Evolutionary conservation across 2,888 invertebrate species (phyloP).

Genomic region (Ormia ochracea): DNA sequence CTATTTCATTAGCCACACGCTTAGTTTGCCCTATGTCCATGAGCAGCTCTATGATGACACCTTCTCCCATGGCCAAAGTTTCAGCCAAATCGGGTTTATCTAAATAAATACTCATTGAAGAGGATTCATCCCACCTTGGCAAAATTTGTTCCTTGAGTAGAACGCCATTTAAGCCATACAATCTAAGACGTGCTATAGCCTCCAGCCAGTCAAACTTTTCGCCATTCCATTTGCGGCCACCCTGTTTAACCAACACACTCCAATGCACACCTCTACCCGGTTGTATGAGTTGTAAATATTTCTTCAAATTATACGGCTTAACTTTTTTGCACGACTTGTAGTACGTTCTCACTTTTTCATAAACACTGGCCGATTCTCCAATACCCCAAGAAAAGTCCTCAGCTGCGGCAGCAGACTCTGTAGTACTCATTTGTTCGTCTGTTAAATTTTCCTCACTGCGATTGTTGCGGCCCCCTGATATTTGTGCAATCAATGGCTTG

Average conservation of each 20-base stretch:
- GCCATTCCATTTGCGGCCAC: constrained; percentile 68
- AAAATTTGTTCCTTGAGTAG: constrained; percentile 71
- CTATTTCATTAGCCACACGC: constrained; percentile 70
- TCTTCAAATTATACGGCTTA: constrained; percentile 71
- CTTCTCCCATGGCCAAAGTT: constrained; percentile 69
- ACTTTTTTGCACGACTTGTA: constrained; percentile 73
- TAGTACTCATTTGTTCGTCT: not conserved
- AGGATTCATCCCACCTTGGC: constrained; percentile 74
- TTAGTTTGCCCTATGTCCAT: constrained; percentile 71
- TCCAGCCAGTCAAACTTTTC: constrained; percentile 70
- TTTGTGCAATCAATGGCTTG: constrained; percentile 43
- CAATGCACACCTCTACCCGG: constrained; percentile 65
- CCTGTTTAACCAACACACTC: constrained; percentile 65
- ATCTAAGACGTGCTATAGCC: constrained; percentile 69
- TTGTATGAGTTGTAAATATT: constrained; percentile 70
- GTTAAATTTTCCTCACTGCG: constrained; percentile 47
- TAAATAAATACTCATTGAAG: constrained; percentile 70
- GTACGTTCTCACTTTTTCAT: constrained; percentile 69
- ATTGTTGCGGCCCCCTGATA: not conserved
- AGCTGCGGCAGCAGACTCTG: constrained; percentile 22
- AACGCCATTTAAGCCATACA: constrained; percentile 71
- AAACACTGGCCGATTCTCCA: constrained; percentile 44
- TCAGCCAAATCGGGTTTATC: constrained; percentile 71
- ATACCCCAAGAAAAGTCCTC: constrained; percentile 37
- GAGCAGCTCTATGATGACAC: constrained; percentile 70